Conservation (phyloP, 2,888 invertebrate species). For the Epistrophe grossulariae region DNA sequence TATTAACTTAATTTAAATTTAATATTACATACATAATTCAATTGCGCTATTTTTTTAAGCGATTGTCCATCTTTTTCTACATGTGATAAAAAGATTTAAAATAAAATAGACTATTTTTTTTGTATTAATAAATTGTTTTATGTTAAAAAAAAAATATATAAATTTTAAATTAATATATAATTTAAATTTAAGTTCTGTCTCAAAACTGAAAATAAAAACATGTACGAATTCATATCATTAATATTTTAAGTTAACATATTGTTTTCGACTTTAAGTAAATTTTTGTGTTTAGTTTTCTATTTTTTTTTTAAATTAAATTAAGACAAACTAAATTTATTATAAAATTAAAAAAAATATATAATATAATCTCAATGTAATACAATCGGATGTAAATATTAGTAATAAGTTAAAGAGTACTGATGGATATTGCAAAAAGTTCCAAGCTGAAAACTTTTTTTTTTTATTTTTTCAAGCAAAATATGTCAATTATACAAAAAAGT, state of each 20-base stretch:
- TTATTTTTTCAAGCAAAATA: background rate
- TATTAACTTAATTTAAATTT: conserved; percentile 42
- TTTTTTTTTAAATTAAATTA: background rate
- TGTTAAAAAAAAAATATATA: conserved; percentile 20
- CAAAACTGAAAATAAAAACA: conserved; percentile 29
- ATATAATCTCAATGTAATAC: conserved; percentile 63
- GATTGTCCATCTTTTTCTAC: conserved; percentile 73
- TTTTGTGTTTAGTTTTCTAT: conserved; percentile 4
- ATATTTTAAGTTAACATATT: conserved; percentile 49
- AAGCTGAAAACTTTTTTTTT: background rate
- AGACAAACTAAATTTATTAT: background rate
- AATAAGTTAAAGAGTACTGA: conserved; percentile 35
- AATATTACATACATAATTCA: conserved; percentile 19
- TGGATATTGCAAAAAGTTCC: conserved; percentile 16
- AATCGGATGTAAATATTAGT: conserved; percentile 65
- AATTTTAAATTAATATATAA: conserved; percentile 22
- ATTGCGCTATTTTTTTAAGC: conserved; percentile 67
- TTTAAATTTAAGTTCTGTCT: conserved; percentile 37
- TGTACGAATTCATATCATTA: conserved; percentile 69
- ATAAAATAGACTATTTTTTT: conserved; percentile 29
- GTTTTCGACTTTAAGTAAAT: conserved; percentile 15
- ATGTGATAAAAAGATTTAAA: conserved; percentile 75
- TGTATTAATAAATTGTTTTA: conserved; percentile 35
- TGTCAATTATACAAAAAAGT: conserved; percentile 10
- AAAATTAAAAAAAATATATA: background rate